phyloP scores from a whole-genome alignment of 2,888 invertebrate genomes.

The Achlya flavicornis region DNA sequence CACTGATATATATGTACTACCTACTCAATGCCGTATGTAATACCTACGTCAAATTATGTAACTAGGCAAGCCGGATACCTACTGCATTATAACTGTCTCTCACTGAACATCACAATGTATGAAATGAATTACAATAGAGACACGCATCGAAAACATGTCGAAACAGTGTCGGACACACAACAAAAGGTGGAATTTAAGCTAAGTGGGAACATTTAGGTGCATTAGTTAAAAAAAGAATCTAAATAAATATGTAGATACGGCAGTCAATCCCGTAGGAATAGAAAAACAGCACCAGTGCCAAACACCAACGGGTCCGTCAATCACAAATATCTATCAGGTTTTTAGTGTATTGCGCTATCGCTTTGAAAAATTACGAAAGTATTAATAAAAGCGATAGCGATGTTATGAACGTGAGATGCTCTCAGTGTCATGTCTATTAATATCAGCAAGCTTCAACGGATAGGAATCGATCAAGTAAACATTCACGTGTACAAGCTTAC shows the following conservation, averaged over 20 bases:
- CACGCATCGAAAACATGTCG: neutral
- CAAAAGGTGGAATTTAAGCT: neutral
- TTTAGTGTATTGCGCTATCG: neutral
- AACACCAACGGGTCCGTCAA: neutral
- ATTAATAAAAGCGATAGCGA: conserved; percentile 3
- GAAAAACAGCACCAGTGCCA: conserved; percentile 1
- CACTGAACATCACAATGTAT: neutral
- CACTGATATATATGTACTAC: neutral
- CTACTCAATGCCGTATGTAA: neutral
- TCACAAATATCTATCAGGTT: conserved; percentile 3
- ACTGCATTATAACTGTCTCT: neutral
- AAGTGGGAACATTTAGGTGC: neutral
- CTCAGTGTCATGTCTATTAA: conserved; percentile 1
- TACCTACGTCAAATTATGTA: neutral
- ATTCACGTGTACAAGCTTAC: neutral
- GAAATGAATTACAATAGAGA: neutral
- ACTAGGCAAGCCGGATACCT: neutral
- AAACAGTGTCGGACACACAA: neutral
- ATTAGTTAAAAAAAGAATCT: neutral
- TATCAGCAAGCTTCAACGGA: conserved; percentile 11
- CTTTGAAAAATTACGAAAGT: conserved; percentile 5
- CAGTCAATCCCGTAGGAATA: neutral
- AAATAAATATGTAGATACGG: neutral
- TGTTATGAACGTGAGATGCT: conserved; percentile 7
- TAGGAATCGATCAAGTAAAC: conserved; percentile 15